Conservation (phyloP, 2,888 invertebrate species). For the Coleophora flavipennella region DNA sequence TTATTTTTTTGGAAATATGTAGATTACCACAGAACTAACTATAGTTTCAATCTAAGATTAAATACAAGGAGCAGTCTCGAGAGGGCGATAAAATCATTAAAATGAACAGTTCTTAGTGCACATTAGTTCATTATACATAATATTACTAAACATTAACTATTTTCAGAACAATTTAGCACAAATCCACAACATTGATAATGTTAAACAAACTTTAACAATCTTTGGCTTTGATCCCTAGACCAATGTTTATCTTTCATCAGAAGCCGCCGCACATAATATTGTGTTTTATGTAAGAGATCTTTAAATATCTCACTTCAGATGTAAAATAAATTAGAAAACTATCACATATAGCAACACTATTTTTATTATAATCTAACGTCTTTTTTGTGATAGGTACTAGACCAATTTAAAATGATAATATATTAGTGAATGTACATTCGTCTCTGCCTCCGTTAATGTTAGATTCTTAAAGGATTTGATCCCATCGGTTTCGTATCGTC, state of each 20-base stretch:
- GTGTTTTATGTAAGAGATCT: constrained; percentile 59
- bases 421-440: constrained; percentile 49
- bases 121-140: constrained; percentile 35
- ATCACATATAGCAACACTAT: constrained; percentile 72
- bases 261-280: constrained; percentile 55
- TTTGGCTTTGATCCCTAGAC: constrained; percentile 90
- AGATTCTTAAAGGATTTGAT: constrained; percentile 74
- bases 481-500: constrained; percentile 70
- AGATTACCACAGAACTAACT: constrained; percentile 58
- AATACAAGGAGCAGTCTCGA: constrained; percentile 68
- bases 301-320: constrained; percentile 37
- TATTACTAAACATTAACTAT: constrained; percentile 57
- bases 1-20: constrained; percentile 56
- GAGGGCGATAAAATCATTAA: constrained; percentile 63
- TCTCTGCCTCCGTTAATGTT: constrained; percentile 59
- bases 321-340: constrained; percentile 68
- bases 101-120: constrained; percentile 38
- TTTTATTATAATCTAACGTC: constrained; percentile 65
- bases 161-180: constrained; percentile 69
- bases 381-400: constrained; percentile 62
- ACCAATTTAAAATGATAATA: constrained; percentile 49
- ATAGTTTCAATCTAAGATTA: constrained; percentile 58
- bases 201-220: constrained; percentile 79
- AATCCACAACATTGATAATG: constrained; percentile 69
- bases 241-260: constrained; percentile 71